Base-by-base conservation (phyloP, 1,140 invertebrate genomes). In the Amyelois transitella region DNA sequence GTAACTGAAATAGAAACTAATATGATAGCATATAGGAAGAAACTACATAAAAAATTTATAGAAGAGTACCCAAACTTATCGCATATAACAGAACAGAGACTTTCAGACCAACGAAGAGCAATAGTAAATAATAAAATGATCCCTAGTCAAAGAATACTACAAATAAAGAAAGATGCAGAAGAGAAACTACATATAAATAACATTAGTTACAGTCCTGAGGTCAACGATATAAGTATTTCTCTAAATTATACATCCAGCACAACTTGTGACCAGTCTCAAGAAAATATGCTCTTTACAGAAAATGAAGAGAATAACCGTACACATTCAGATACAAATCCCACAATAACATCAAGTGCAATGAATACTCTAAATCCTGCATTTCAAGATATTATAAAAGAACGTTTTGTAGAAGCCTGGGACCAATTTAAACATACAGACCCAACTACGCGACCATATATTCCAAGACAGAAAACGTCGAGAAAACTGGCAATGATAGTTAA, bases 61-160 rank as follows among this genome's bases (percentile, higher is more conserved):
- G 25, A 51, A 38, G 3, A 18, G 2, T 51, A 18, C 18, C 49
- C 49, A 32, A 17, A 51, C 18, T 12, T 51, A 5, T 0, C 49
- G 2, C 25, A 51, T 18, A 18, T 51, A 4, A 4, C 49, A 4
- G 49, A 51, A 18, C 24, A 51, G 19, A 28, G 25, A 18, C 1
- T 51, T 18, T 28, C 49, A 6, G 49, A 51, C 18, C 49, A 51
- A 3, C 18, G 18, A 51, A 51, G 49, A 51, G 24, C 14, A 19
- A 51, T 51, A 1, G 2, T 51, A 19, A 18, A 18, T 7, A 51
- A 51, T n/a, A 51, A 51, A 32, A 43, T 43, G 38, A 12, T 43
- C 10, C 10, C 38, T 4, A 4, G n/a, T 2, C 2, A 43, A 6
- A 43, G 14, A 43, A 43, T 43, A n/a, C 4, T 6, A 12, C 10